phyloP scores from a whole-genome alignment of 2,888 invertebrate genomes.

The Callinectes sapidus region DNA sequence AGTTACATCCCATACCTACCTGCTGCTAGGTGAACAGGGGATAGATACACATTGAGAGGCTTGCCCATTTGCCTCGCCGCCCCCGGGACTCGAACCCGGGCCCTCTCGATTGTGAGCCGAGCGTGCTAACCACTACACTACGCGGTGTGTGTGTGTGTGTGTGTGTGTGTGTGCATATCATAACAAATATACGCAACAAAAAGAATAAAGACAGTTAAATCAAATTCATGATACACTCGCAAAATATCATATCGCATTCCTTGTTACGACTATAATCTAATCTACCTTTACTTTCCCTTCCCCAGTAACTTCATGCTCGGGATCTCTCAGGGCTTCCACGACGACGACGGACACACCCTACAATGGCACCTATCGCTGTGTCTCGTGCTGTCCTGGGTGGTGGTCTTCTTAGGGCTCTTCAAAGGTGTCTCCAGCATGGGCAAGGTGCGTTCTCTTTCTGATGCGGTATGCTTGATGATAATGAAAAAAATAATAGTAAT shows the following conservation, averaged over 20 bases:
- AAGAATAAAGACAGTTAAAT: background rate
- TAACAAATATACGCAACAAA: background rate
- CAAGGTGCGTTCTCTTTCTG: constrained; percentile 82
- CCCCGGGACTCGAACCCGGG: too few species aligned
- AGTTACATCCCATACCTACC: too few species aligned
- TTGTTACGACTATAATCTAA: background rate
- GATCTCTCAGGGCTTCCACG: constrained; percentile 89
- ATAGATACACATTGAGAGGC: too few species aligned
- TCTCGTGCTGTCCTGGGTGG: constrained; percentile 93
- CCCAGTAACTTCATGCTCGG: constrained; percentile 81
- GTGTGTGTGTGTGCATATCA: background rate
- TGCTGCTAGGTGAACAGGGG: too few species aligned
- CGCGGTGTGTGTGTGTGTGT: too few species aligned
- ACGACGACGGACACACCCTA: constrained; percentile 85
- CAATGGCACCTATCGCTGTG: constrained; percentile 98
- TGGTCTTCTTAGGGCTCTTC: constrained; percentile 99
- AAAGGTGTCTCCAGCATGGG: constrained; percentile 99
- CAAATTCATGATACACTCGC: background rate
- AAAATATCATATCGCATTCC: background rate
- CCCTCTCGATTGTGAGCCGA: too few species aligned
- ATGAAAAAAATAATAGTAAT: background rate
- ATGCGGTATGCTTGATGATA: background rate
- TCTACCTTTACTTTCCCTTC: constrained; percentile 71
- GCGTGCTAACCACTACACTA: too few species aligned
- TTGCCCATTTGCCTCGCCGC: too few species aligned